phyloP scores from a whole-genome alignment of 2,888 invertebrate species.

The Campoplex nolae region DNA sequence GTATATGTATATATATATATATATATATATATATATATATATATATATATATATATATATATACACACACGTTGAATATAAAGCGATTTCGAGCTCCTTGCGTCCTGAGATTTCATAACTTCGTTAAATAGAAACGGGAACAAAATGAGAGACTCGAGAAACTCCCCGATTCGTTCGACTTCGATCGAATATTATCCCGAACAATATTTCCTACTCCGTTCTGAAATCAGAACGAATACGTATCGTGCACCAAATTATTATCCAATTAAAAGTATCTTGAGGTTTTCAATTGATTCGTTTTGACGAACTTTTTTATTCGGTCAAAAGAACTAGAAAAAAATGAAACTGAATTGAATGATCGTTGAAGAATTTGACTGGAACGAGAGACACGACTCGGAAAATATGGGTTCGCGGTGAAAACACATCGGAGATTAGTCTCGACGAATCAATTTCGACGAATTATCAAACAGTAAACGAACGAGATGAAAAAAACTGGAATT shows the following conservation, averaged over 20 bases:
- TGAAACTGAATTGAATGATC: too few relatives aligned
- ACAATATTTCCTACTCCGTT: neutral
- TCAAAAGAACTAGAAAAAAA: too few relatives aligned
- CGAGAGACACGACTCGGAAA: too few relatives aligned
- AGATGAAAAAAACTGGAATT: too few relatives aligned
- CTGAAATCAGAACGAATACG: neutral
- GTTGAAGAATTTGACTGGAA: too few relatives aligned
- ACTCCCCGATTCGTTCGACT: neutral
- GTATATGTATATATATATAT: constrained; percentile 22
- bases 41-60: too few relatives aligned
- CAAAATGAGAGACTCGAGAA: neutral
- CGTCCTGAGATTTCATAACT: constrained; percentile 12
- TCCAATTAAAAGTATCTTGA: neutral
- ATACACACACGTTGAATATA: neutral
- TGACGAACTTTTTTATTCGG: too few relatives aligned
- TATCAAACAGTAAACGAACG: too few relatives aligned
- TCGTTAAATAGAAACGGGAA: neutral
- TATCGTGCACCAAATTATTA: neutral
- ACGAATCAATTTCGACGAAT: too few relatives aligned
- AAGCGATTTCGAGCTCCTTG: constrained; percentile 1
- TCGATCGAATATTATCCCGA: neutral
- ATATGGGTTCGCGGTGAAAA: too few relatives aligned
- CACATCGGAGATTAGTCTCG: too few relatives aligned
- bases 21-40: too few relatives aligned
- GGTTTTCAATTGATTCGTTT: neutral